A percentile compares a stretch with the other conserved stretches of the same genome.
phyloP scores from a whole-genome alignment of 2,113 vertebrate genomes.

The Rhinogobius similis region DNA sequence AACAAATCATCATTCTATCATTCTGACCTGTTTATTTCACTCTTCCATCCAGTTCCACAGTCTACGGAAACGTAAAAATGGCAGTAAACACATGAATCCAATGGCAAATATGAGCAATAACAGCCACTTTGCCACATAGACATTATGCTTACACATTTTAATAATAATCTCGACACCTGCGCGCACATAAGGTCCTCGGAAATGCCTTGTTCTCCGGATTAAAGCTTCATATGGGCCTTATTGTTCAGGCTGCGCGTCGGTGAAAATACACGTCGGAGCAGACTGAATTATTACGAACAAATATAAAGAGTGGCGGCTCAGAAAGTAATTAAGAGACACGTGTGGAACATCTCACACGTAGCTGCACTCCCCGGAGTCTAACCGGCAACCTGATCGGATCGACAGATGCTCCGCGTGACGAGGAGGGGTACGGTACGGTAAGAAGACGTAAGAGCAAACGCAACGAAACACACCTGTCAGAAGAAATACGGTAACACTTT shows the following conservation, averaged over 20 bases:
- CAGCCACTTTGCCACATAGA: not conserved
- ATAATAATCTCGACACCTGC: slow-evolving; percentile 7
- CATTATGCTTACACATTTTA: not conserved
- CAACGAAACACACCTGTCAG: too few species aligned
- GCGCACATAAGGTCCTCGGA: not conserved
- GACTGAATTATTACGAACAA: slow-evolving; percentile 2
- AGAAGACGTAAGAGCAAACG: too few species aligned
- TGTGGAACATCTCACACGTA: not conserved
- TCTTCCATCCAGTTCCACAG: not conserved
- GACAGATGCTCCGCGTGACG: slow-evolving; percentile 43
- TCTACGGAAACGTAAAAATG: not conserved
- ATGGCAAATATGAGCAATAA: not conserved
- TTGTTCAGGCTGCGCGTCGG: not conserved
- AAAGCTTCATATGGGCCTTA: slow-evolving; percentile 2
- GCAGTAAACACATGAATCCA: not conserved
- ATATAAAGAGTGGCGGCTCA: not conserved
- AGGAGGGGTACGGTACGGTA: not conserved
- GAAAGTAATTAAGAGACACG: slow-evolving; percentile 5
- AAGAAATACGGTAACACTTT: too few species aligned
- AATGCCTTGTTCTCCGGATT: slow-evolving; percentile 5
- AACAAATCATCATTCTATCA: too few species aligned
- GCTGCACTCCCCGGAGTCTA: slow-evolving; percentile 21
- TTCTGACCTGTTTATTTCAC: too few species aligned
- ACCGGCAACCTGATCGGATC: slow-evolving; percentile 36
- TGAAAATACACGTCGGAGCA: not conserved